Evolutionary conservation across 1,140 invertebrate species (phyloP), one percentile per base, ranked within the genome.

Genomic region (Hypsibius dujardini): DNA sequence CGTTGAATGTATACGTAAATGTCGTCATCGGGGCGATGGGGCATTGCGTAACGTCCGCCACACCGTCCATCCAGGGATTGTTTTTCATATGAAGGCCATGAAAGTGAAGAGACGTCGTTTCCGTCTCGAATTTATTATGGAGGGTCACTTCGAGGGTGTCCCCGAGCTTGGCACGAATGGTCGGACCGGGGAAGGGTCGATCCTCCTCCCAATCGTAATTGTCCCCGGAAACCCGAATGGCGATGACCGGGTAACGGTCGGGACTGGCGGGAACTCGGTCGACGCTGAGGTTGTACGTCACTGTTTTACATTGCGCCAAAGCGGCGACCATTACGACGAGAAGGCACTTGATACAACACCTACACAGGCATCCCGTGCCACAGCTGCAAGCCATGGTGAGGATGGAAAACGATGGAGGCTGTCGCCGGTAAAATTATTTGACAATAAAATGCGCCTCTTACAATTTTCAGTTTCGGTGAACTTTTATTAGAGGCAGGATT

Each of bases 1-100:
- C 72, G 15, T 60, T 59, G 47, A 76, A 76, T 1, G 60, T 15
- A 60, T 75, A 75, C 14, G 81, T 71, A 72, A 75, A 75, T 3
- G 28, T 75, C 45, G 72, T 46, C 12, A 45, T 45, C 14, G 75
- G 73, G 12, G 40, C 40, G 46, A 75, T 76, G 3, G 72, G 56
- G 60, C 72, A 73, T 42, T 75, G 74, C 42, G 74, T 75, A 3
- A 75, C 47, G 56, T 71, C 47, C 1, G 75, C 71, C 12, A 73
- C 74, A 2, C 75, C 75, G 70, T 75, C 75, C 75, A 76, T 75
- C n/a, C 72, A 59, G n/a, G 73, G 71, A 12, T 71, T 72, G 15
- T 56, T 56, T 7, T 7, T 7, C 50, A 56, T 56, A n/a, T 56
- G 50, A 56, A 56, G 50, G 7, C 50, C 50, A n/a, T 56, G 50